These are phyloP conservation scores for Sarcophaga peregrina DNA, from an alignment of 1,140 invertebrate genomes.

Conservation along the genomic window DNA sequence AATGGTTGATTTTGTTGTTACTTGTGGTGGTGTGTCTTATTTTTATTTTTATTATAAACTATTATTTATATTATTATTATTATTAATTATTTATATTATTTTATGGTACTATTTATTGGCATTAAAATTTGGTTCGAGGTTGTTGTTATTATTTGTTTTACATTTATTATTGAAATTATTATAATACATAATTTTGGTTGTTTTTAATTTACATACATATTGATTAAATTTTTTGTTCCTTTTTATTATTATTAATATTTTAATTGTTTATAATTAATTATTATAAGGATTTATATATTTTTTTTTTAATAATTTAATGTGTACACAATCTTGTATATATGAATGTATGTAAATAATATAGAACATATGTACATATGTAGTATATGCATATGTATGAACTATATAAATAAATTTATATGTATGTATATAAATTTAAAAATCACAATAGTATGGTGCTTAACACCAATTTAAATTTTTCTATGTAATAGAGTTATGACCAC, in stretches of 20 bases:
- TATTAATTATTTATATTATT: background rate
- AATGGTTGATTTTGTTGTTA: no score
- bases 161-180: no score
- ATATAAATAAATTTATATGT: background rate
- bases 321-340: no score
- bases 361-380: no score
- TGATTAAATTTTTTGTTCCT: no score
- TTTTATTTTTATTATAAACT: no score
- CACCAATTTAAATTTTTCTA: background rate
- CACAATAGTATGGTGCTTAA: background rate
- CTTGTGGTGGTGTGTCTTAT: no score
- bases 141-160: background rate
- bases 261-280: no score
- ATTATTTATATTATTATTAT: no score
- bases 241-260: background rate
- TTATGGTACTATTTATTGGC: constrained; percentile 30
- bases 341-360: background rate
- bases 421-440: background rate
- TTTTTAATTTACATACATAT: constrained; percentile 2
- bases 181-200: background rate
- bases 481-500: background rate
- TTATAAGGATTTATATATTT: background rate
- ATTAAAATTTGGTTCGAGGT: constrained; percentile 30
- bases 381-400: background rate
- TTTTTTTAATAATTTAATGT: background rate